A percentile compares a stretch with the other conserved stretches of the same genome.
phyloP scores from a whole-genome alignment of 2,888 invertebrate genomes.

The Drosophila greeni region DNA sequence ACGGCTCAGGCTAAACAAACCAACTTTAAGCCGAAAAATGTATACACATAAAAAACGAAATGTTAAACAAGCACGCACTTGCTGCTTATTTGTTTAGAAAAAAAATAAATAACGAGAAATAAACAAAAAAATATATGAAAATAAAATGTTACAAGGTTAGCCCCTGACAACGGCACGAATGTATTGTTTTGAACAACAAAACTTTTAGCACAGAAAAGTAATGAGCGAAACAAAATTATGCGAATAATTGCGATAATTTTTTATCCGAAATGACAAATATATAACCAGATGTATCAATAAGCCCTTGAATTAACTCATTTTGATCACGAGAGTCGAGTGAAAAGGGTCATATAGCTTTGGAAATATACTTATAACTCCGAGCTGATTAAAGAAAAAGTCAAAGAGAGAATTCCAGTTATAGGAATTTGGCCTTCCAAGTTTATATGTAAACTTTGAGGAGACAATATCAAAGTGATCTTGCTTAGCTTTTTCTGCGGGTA shows the following conservation, averaged over 20 bases:
- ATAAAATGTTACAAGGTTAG: constrained; percentile 46
- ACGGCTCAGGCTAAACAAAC: constrained; percentile 37
- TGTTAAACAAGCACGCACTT: constrained; percentile 47
- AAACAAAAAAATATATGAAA: constrained; percentile 29
- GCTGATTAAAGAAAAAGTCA: neutral
- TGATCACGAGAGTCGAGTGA: neutral
- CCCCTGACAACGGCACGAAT: constrained; percentile 37
- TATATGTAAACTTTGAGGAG: neutral
- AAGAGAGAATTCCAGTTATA: neutral
- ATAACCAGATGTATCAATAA: constrained; percentile 7
- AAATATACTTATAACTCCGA: neutral
- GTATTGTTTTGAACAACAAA: constrained; percentile 47
- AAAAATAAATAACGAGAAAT: constrained; percentile 16
- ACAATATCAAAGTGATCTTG: neutral
- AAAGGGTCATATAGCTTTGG: too few species aligned
- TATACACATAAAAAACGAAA: constrained; percentile 32
- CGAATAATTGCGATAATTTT: constrained; percentile 39
- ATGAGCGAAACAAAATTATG: constrained; percentile 36
- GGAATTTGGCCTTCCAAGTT: too few species aligned
- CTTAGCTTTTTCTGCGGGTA: too few species aligned
- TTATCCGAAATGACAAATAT: constrained; percentile 15
- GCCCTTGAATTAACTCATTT: neutral
- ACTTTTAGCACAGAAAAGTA: constrained; percentile 39
- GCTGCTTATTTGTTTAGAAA: constrained; percentile 42
- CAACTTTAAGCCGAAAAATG: constrained; percentile 29